These are phyloP conservation scores for Coracopsis vasa DNA, from an alignment of 2,113 vertebrate species.

Conservation along the genomic window DNA sequence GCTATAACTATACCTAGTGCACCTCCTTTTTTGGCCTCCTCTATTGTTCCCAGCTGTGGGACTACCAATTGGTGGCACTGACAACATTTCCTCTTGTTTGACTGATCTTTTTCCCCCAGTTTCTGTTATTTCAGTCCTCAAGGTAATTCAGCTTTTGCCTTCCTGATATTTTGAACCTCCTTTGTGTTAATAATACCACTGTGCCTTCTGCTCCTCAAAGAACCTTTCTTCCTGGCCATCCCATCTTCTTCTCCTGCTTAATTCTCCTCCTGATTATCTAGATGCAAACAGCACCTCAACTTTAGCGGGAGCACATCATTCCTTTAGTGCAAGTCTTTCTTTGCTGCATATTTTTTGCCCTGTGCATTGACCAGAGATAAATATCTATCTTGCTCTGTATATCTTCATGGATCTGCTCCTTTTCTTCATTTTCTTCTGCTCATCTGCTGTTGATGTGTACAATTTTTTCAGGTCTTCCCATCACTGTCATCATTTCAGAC, in stretches of 20 bases:
- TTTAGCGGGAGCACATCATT: background rate
- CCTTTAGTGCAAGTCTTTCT: background rate
- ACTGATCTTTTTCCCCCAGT: background rate
- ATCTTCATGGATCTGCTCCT: background rate
- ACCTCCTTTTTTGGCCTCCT: background rate
- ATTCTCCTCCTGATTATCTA: background rate
- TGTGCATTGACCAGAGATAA: background rate
- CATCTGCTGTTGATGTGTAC: background rate
- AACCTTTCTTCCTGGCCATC: background rate
- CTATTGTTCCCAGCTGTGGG: background rate
- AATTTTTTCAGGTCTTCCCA: background rate
- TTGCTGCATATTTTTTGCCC: background rate
- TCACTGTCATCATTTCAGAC: background rate
- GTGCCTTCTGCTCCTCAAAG: background rate
- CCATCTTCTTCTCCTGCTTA: background rate
- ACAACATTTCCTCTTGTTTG: background rate
- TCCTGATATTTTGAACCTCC: background rate
- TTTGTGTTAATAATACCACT: background rate
- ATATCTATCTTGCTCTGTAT: background rate
- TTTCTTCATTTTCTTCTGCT: background rate
- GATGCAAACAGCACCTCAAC: background rate
- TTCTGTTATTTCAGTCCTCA: background rate
- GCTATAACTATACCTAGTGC: background rate
- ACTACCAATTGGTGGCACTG: background rate
- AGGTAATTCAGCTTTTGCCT: background rate